Evolutionary conservation across 1,140 invertebrate species (phyloP), one percentile per base, ranked within the genome.

Genomic region (Drosophila paulistorum): DNA sequence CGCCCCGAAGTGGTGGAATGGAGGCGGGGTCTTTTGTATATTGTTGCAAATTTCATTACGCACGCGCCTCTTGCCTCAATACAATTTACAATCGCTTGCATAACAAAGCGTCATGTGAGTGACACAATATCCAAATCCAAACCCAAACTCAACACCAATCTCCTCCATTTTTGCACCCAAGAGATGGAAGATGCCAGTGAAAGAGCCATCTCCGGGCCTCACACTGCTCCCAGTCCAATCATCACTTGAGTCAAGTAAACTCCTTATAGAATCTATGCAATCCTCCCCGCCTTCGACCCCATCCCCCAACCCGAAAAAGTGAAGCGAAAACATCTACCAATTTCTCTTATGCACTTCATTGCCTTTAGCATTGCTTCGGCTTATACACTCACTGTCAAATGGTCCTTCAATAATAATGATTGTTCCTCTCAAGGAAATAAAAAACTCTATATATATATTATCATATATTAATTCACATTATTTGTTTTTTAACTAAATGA

Each of bases 81-180:
- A 83, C 81, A 80, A 83, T 84, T 84, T 83, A 83, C 81, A 84
- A 80, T 83, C 81, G 74, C 72, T 79, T 83, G 81, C 81, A 83
- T 73, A 84, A 76, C 76, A 84, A 83, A 77, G 81, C 68, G 81
- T 41, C 75, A 60, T 77, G 81, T 71, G 81, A 84, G 65, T 84
- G 81, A 84, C 81, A 83, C 17, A 51, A 39, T 13, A 39, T 39
- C 37, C 37, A 13, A 51, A 51, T 7, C 45, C 45, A 17, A 17
- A 14, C 30, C 30, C 30, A 14, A 42, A 67, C 41, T 55, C 39
- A 59, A 20, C 37, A 55, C n/a, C 54, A 48, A 42, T 42, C 45
- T 48, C 45, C 14, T 20, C n/a, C 42, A 17, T 14, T 39, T 13
- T 39, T n/a, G 11, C 37, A 48, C 45, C 45, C 45, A 11, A 51